phyloP scores from a whole-genome alignment of 2,113 vertebrate genomes.

The Rhabdornis inornatus region DNA sequence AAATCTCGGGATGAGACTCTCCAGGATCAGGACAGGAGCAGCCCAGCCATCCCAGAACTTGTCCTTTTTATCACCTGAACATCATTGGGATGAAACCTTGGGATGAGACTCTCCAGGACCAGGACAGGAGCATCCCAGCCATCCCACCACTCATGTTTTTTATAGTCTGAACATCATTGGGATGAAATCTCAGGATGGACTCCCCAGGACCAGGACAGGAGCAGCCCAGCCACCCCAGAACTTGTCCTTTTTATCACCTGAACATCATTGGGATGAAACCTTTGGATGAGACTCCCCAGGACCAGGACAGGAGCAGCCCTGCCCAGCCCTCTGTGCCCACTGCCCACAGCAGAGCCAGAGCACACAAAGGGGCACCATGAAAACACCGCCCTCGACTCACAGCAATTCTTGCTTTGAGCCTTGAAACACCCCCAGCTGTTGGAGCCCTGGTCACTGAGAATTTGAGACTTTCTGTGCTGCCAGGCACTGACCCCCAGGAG shows the following conservation, averaged over 20 bases:
- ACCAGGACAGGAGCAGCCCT: background rate
- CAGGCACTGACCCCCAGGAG: too few species aligned
- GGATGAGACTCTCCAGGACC: background rate
- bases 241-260: background rate
- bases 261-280: background rate
- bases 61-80: background rate
- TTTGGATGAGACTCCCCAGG: background rate
- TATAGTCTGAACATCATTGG: background rate
- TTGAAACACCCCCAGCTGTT: too few species aligned
- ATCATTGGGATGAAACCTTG: background rate
- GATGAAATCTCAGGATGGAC: background rate
- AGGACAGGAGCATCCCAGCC: background rate
- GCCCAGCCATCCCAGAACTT: background rate
- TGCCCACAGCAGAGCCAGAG: background rate
- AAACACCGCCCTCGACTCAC: fast-evolving
- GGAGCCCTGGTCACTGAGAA: too few species aligned
- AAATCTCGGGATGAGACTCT: background rate
- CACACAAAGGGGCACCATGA: fast-evolving
- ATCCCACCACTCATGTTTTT: background rate
- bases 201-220: too few species aligned
- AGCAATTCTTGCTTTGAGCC: fast-evolving
- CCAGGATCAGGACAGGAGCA: background rate
- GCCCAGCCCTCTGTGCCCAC: background rate
- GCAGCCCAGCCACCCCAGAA: background rate
- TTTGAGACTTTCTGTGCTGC: too few species aligned